Evolutionary conservation across 1,140 invertebrate genomes (phyloP), one percentile per base, ranked within the genome.

Genomic region (Philopotamus ludificatus): DNA sequence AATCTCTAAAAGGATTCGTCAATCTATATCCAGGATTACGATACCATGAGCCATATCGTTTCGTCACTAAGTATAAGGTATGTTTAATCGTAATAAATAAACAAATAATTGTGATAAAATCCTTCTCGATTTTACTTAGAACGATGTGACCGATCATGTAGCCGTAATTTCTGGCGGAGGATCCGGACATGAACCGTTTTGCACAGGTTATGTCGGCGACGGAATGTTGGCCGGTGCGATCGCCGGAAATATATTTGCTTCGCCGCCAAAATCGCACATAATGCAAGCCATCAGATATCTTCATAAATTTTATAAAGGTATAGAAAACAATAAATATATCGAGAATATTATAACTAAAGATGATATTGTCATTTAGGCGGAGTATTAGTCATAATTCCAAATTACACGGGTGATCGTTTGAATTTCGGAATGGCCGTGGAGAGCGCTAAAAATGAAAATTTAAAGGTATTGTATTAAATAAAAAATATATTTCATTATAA

Each of bases 361-460:
- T 3, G 23, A 3, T 50, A 8, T 50, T 50, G 60, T 57, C 25
- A 73, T 80, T 39, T 51, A 90, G 89, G 79, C 65, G 92, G 90
- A 22, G 83, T 88, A 49, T 71, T 94, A 2, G 81, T 93, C 0
- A 79, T 93, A 15, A 83, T 93, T 4, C 87, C 88, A 8, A 95
- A 95, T 79, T 95, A 95, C 74, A 95, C 93, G 3, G 92, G 92
- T 0, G 93, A 95, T 72, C 78, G 91, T 70, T 76, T 95, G 2
- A 94, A 94, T 75, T 94, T 94, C 78, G 92, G 92, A 15, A 83
- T 91, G 74, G 90, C 91, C 1, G 81, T 88, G 41, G 90, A 94
- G 74, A 84, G 86, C 72, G 88, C 87, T 1, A 86, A 80, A 73
- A 79, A 79, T 41, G 75, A 82, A 67, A 87, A 86, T 0, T 79